Evolutionary conservation across 2,888 invertebrate genomes (phyloP).

Genomic region (Rhynchonema sp.): DNA sequence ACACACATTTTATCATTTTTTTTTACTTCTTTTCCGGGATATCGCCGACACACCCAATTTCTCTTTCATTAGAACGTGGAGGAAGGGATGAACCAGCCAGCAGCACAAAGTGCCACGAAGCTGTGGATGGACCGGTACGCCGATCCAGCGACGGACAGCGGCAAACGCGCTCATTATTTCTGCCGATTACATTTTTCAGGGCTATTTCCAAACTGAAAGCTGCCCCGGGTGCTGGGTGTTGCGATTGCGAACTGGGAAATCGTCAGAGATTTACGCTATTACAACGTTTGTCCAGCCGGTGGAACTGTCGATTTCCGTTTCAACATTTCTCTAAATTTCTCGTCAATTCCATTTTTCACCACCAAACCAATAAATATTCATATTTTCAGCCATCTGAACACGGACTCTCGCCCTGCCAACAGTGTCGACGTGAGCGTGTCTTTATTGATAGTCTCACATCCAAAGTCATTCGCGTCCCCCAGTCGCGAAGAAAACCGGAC

Average conservation of each 20-base stretch:
- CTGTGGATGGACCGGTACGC: too few species aligned
- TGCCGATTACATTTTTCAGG: slow-evolving; percentile 32
- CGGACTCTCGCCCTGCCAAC: slow-evolving; percentile 25
- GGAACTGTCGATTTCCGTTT: too few species aligned
- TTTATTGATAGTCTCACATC: slow-evolving; percentile 48
- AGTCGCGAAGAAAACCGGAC: slow-evolving; percentile 60
- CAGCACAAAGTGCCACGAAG: too few species aligned
- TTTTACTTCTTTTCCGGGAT: too few species aligned
- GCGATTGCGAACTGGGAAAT: slow-evolving; percentile 69
- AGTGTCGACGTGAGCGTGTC: slow-evolving; percentile 25
- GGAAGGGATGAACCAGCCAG: too few species aligned
- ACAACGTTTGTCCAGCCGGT: slow-evolving; percentile 17
- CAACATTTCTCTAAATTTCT: slow-evolving; percentile 2
- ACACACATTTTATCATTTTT: too few species aligned
- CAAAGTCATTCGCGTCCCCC: slow-evolving; percentile 50
- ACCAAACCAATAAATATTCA: too few species aligned
- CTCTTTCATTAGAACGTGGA: too few species aligned
- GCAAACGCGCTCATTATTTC: too few species aligned
- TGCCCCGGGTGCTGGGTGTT: slow-evolving; percentile 90
- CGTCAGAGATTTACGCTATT: slow-evolving; percentile 81
- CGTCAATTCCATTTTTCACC: not conserved
- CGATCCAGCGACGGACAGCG: too few species aligned
- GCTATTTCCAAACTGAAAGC: slow-evolving; percentile 82
- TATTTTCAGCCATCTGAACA: slow-evolving; percentile 30
- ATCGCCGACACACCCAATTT: too few species aligned